Evolutionary conservation across 2,888 invertebrate genomes (phyloP).

Genomic region (Cacoxenus indagator): DNA sequence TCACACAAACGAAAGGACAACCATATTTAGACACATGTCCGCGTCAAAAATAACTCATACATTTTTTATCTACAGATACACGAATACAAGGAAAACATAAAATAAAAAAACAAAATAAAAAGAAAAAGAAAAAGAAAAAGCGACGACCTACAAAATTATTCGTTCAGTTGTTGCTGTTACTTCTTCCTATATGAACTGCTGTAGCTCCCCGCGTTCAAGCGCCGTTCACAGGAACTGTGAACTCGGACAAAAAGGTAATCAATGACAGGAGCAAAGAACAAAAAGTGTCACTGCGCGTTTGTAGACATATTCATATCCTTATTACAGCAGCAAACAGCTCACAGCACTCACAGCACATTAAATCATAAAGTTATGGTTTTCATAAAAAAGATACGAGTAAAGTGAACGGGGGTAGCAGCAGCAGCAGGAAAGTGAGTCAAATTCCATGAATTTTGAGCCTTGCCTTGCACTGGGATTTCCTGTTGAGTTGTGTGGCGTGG

Average conservation of each 20-base stretch:
- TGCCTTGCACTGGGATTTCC: slow-evolving; percentile 1
- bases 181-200: not conserved
- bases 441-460: not conserved
- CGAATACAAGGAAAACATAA: not conserved
- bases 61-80: slow-evolving; percentile 50
- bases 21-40: slow-evolving; percentile 17
- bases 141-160: not conserved
- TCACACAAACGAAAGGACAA: not conserved
- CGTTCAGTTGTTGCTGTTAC: not conserved
- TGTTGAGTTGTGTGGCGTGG: not conserved
- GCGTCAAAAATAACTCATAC: slow-evolving; percentile 48
- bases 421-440: not conserved
- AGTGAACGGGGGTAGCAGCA: not conserved
- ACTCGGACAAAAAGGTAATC: not conserved
- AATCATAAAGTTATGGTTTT: not conserved
- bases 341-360: not conserved
- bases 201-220: not conserved
- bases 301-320: not conserved
- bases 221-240: not conserved
- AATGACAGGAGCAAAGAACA: not conserved
- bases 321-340: too few relatives aligned
- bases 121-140: not conserved
- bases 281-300: slow-evolving; percentile 9
- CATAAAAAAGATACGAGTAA: not conserved
- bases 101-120: not conserved